A percentile compares a stretch with the other conserved stretches of the same genome.
Evolutionary conservation across 2,888 invertebrate genomes (phyloP).

Genomic region (Amiota mariae): DNA sequence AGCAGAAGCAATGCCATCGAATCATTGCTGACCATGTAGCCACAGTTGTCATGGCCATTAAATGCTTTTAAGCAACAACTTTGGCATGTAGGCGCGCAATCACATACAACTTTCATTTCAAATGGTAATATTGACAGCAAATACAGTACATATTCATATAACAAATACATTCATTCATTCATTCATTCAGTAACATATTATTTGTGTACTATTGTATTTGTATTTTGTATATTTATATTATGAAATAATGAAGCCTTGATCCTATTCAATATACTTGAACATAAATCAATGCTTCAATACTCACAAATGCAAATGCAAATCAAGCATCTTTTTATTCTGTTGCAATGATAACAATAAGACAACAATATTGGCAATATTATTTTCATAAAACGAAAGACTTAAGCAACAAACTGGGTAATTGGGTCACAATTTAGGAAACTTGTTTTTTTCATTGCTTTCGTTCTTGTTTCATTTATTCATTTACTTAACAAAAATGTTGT

Average conservation of each 20-base stretch:
- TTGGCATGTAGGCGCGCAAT: conserved; percentile 62
- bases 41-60: conserved; percentile 48
- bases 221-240: neutral
- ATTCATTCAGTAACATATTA: neutral
- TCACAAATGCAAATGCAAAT: neutral
- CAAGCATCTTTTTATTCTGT: neutral
- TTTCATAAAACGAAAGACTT: conserved; percentile 17
- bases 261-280: too few relatives aligned
- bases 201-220: neutral
- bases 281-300: too few relatives aligned
- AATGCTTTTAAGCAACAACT: conserved; percentile 46
- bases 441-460: conserved; percentile 53
- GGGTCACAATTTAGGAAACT: conserved; percentile 73
- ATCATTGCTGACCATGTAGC: conserved; percentile 29
- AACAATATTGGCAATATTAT: neutral
- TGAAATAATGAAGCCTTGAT: conserved; percentile 8
- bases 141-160: neutral
- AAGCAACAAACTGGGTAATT: conserved; percentile 64
- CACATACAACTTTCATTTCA: conserved; percentile 70
- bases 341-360: neutral
- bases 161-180: too few relatives aligned
- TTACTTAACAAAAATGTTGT: neutral
- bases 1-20: conserved; percentile 34
- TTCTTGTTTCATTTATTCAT: conserved; percentile 15
- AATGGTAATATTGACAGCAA: conserved; percentile 53